Percentiles rank a stretch among this genome's conserved stretches.
phyloP scores from a whole-genome alignment of 2,888 invertebrate genomes.

The Microplitis deprimator region DNA sequence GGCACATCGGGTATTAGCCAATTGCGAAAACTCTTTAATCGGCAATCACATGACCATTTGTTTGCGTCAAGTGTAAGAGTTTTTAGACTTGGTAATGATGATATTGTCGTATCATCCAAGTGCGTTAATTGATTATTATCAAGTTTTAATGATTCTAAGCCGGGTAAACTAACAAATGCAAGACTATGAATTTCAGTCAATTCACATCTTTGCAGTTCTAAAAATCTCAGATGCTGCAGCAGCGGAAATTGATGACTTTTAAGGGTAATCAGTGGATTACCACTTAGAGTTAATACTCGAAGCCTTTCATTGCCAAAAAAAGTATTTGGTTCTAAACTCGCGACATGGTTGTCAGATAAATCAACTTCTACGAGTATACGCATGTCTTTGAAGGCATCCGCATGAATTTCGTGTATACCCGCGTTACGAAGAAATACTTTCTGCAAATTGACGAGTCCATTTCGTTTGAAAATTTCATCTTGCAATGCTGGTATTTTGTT shows the following conservation, averaged over 20 bases:
- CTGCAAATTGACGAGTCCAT: slow-evolving; percentile 88
- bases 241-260: slow-evolving; percentile 86
- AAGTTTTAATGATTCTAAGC: slow-evolving; percentile 84
- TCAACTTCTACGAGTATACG: slow-evolving; percentile 90
- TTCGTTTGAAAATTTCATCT: slow-evolving; percentile 84
- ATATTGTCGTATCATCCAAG: slow-evolving; percentile 78
- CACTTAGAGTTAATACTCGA: slow-evolving; percentile 83
- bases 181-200: slow-evolving; percentile 82
- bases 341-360: slow-evolving; percentile 86
- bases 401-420: slow-evolving; percentile 82
- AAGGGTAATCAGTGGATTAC: slow-evolving; percentile 84
- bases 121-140: slow-evolving; percentile 85
- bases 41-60: slow-evolving; percentile 93
- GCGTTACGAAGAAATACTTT: slow-evolving; percentile 85
- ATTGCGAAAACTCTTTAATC: slow-evolving; percentile 84
- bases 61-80: slow-evolving; percentile 87
- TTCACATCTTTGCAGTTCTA: slow-evolving; percentile 86
- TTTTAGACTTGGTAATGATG: slow-evolving; percentile 84
- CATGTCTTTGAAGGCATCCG: slow-evolving; percentile 89
- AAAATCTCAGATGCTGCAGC: slow-evolving; percentile 84
- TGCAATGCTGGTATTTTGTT: slow-evolving; percentile 84
- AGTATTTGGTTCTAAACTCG: slow-evolving; percentile 82
- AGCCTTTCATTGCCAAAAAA: slow-evolving; percentile 89
- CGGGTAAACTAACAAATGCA: slow-evolving; percentile 83
- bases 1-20: slow-evolving; percentile 79